A percentile compares a stretch with the other conserved stretches of the same genome.
Conservation (phyloP, 2,113 vertebrate genomes). For the Ginglymostoma cirratum region DNA sequence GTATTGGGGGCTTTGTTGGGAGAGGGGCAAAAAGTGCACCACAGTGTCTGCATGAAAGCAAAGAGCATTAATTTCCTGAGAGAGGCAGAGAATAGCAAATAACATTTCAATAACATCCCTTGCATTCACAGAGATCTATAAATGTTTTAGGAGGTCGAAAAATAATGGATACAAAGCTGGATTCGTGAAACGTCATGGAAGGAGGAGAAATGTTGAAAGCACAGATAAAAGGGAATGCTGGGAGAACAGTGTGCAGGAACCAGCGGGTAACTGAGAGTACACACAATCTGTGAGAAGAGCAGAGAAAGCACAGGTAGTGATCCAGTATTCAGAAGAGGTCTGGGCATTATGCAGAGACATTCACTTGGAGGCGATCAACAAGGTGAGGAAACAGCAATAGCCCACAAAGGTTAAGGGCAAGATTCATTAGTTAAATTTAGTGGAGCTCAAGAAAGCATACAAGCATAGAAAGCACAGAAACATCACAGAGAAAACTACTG, state of each 20-base stretch:
- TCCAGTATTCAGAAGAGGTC: neutral
- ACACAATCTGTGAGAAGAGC: neutral
- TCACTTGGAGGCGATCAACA: neutral
- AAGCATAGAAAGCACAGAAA: neutral
- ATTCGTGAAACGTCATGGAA: neutral
- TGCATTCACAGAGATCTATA: neutral
- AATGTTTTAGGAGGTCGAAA: neutral
- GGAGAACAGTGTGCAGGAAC: neutral
- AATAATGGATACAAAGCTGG: neutral
- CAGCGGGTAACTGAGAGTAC: neutral
- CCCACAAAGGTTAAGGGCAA: neutral
- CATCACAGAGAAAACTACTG: neutral
- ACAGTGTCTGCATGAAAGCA: neutral
- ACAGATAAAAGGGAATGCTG: neutral
- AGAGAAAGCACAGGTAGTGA: neutral
- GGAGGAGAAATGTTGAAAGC: neutral
- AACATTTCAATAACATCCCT: neutral
- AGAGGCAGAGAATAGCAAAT: neutral
- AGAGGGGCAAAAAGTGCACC: neutral
- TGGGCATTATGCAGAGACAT: neutral
- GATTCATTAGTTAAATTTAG: neutral
- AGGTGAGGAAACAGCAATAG: neutral
- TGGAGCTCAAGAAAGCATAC: neutral
- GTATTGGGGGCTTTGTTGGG: neutral
- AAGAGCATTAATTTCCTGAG: neutral